A percentile compares a stretch with the other conserved stretches of the same genome.
Conservation (phyloP, 2,797 vertebrate species). For the Melanotaenia boesemani region DNA sequence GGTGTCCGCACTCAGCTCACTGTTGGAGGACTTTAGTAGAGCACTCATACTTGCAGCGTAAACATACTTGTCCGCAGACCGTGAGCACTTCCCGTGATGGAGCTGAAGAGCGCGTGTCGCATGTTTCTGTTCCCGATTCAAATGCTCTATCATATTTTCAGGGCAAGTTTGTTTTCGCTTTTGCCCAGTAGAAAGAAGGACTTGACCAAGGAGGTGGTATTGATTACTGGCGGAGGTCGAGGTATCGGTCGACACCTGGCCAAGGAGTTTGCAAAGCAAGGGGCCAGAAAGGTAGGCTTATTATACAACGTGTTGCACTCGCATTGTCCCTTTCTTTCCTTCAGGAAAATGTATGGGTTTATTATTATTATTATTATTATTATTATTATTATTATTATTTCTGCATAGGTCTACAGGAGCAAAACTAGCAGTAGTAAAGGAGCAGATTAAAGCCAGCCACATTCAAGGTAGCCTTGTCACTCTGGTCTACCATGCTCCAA, state of each 20-base stretch:
- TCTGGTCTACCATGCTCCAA: conserved; percentile 25
- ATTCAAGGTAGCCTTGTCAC: conserved; percentile 36
- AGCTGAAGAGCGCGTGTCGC: conserved; percentile 87
- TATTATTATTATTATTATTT: neutral
- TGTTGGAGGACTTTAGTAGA: conserved; percentile 21
- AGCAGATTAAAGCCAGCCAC: neutral
- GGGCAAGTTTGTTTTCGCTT: conserved; percentile 82
- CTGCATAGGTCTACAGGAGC: neutral
- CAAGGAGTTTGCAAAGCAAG: conserved; percentile 90
- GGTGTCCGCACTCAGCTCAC: conserved; percentile 5
- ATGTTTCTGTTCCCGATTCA: conserved; percentile 89
- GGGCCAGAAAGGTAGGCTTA: conserved; percentile 90
- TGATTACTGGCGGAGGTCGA: conserved; percentile 96
- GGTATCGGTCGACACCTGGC: conserved; percentile 97
- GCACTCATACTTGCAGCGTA: conserved; percentile 39
- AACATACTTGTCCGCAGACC: conserved; percentile 23
- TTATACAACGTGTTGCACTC: conserved; percentile 44
- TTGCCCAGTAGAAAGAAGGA: conserved; percentile 87
- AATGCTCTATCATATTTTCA: conserved; percentile 84
- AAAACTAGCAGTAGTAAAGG: neutral
- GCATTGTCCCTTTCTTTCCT: neutral
- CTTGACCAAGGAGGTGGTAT: conserved; percentile 89
- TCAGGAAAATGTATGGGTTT: neutral
- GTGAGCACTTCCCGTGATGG: conserved; percentile 80
- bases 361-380: neutral